Evolutionary conservation across 2,888 invertebrate species (phyloP), one percentile per base, ranked within the genome.

Genomic region (Diarsia rubi): DNA sequence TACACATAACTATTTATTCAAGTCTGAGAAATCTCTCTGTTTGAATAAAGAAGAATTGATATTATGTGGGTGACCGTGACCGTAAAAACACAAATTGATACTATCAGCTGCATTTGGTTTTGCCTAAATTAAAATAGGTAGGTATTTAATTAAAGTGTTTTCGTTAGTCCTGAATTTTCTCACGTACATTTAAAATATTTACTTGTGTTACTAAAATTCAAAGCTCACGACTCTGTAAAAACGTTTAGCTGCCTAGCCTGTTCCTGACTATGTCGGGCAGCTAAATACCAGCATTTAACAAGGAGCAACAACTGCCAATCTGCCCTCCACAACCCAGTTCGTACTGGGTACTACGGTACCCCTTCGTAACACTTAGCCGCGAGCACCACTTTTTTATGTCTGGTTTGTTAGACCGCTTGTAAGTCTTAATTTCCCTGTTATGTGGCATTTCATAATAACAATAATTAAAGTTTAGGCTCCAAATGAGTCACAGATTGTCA

Each of bases 401-500:
- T 44, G 44, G 44, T 2, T 44, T 44, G 2, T 11, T 44, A 12
- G 44, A 44, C 12, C 44, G 12, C 44, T 44, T 44, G 11, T 44
- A 12, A 44, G 44, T 44, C 44, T 11, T 12, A 12, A 44, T n/a
- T 64, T 45, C 21, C 11, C 27, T 21, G 9, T 8, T 19, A 27
- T 3, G 16, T 3, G 45, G 21, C 37, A 37, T 37, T 47, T 47
- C 16, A 21, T 12, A 52, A 12, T 2, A 16, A 3, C 0, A 16
- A 4, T 21, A 42, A 64, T 49, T 49, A 11, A 21, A 8, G 19
- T 45, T 19, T 47, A 12, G 2, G 4, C 2, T 44, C 16, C 14
- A 6, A 42, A 31, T 69, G 44, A 71, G 0, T 75, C 44, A 62
- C 44, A 8, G 1, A 69, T 69, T 68, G 21, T 59, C 47, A 59